These are phyloP conservation scores for Dasypolia templi DNA, from an alignment of 2,888 invertebrate genomes.

Conservation along the genomic window DNA sequence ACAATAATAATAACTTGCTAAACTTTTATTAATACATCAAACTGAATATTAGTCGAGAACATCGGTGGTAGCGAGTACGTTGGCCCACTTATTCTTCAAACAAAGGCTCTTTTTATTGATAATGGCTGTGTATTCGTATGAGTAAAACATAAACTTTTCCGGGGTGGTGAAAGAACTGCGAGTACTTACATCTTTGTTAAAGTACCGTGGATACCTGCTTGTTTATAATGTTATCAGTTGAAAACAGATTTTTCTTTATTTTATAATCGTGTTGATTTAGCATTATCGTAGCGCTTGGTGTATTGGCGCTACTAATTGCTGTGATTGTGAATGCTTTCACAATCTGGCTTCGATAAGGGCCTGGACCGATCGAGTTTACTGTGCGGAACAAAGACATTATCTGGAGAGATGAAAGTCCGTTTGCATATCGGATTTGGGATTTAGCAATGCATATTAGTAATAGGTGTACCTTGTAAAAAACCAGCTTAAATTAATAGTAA, in stretches of 20 bases:
- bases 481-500: slow-evolving; percentile 8
- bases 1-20: slow-evolving; percentile 12
- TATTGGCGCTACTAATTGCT: slow-evolving; percentile 70
- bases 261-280: slow-evolving; percentile 45
- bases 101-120: slow-evolving; percentile 55
- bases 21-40: slow-evolving; percentile 27
- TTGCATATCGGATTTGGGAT: slow-evolving; percentile 35
- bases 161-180: slow-evolving; percentile 45
- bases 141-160: slow-evolving; percentile 50
- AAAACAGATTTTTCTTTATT: slow-evolving; percentile 55
- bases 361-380: slow-evolving; percentile 70
- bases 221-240: slow-evolving; percentile 50
- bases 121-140: slow-evolving; percentile 58
- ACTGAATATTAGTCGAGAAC: slow-evolving; percentile 44
- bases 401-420: slow-evolving; percentile 58
- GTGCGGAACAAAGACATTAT: slow-evolving; percentile 74
- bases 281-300: slow-evolving; percentile 55
- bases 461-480: neutral
- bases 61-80: slow-evolving; percentile 50
- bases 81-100: slow-evolving; percentile 56
- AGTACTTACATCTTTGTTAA: slow-evolving; percentile 42
- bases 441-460: slow-evolving; percentile 11
- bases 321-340: slow-evolving; percentile 75
- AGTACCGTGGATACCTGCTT: slow-evolving; percentile 24
- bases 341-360: slow-evolving; percentile 73